Conservation (phyloP, 2,797 vertebrate species). For the Coregonus ussuriensis region DNA sequence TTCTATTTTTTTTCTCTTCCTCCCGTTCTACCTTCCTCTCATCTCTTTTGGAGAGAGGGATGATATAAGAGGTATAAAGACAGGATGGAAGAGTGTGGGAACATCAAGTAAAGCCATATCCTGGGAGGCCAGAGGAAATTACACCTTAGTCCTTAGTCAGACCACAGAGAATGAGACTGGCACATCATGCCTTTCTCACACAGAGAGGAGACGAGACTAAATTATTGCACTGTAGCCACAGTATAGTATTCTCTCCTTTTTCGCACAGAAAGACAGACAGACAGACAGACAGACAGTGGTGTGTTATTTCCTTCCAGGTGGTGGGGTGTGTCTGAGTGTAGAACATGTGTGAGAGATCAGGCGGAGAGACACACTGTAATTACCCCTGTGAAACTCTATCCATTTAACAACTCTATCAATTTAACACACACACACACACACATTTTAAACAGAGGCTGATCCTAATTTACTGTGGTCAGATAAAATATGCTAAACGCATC, state of each 20-base stretch:
- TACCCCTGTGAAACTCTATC: constrained; percentile 55
- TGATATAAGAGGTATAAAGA: not conserved
- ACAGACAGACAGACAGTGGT: constrained; percentile 13
- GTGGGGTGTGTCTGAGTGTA: constrained; percentile 52
- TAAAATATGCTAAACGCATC: constrained; percentile 45
- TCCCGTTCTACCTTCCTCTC: not conserved
- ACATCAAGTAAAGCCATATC: not conserved
- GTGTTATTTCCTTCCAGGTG: constrained; percentile 57
- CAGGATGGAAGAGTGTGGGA: not conserved
- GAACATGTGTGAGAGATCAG: constrained; percentile 69
- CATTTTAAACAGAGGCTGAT: no score
- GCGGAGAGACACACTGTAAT: constrained; percentile 70
- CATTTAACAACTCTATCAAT: not conserved
- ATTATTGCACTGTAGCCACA: not conserved
- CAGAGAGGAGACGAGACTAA: not conserved
- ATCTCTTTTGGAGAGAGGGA: no score
- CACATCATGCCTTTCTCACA: no score
- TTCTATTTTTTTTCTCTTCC: constrained; percentile 6
- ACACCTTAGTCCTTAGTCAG: not conserved
- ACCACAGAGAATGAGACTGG: no score
- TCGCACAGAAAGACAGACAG: not conserved
- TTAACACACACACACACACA: no score
- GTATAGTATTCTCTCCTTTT: not conserved
- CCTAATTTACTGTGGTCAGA: no score
- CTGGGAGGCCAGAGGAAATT: not conserved